Evolutionary conservation across 2,797 vertebrate species (phyloP), one percentile per base, ranked within the genome.

Genomic region (Phoebastria nigripes): DNA sequence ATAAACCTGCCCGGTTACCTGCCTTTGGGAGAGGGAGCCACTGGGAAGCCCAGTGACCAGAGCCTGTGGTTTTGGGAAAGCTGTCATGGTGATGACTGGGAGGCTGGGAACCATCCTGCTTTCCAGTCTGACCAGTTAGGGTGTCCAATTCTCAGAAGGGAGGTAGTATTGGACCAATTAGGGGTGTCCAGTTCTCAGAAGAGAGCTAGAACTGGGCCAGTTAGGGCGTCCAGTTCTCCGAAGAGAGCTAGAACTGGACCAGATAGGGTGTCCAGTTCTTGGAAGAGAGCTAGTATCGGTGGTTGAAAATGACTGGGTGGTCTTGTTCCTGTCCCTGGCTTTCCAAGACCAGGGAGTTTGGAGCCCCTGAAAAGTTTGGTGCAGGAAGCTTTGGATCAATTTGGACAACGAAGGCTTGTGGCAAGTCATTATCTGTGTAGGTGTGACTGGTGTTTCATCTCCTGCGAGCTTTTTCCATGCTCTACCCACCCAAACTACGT

Each of bases 121-220:
- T 90, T 95, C 90, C 82, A 72, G 88, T 87, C 66, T 87, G 69
- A 84, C 92, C 56, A 93, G 77, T 70, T 74, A 79, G 44, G 22
- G 13, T 49, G 41, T n/a, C 58, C 37, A 44, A 1, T 51, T 73
- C 61, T 44, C 6, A 1, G 69, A 66, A 81, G 54, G 49, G 63
- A 47, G 52, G 4, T 66, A 31, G 26, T 8, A 33, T 11, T 56
- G 29, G 42, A 72, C 44, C 37, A 66, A 59, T 47, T 47, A 62
- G 65, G 33, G 13, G 28, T 51, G 21, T 41, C n/a, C 58, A 77
- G 1, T 47, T 89, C 84, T 61, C 2, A 2, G 78, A 59, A 65
- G 12, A 67, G 35, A 72, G 6, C 7, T 67, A 41, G 46, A 16
- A 71, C 21, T 41, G 46, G 62, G 22, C 61, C 44, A 54, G 56